These are phyloP conservation scores for Protosalanx chinensis DNA, from an alignment of 2,797 vertebrate species.

Conservation along the genomic window DNA sequence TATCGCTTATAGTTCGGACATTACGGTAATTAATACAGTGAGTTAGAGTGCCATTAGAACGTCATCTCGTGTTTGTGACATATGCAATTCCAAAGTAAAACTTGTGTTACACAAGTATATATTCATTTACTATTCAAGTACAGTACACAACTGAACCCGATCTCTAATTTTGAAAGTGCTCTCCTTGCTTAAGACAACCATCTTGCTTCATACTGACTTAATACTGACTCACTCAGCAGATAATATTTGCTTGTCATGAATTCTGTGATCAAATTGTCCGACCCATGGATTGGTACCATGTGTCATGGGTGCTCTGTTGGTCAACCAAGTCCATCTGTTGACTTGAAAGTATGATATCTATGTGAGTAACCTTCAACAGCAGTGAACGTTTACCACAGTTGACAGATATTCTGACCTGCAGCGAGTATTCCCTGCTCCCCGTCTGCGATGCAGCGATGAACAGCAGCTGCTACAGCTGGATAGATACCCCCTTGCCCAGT, in stretches of 20 bases:
- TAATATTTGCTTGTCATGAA: not conserved
- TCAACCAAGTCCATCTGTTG: not conserved
- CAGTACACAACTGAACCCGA: not conserved
- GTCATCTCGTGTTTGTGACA: not conserved
- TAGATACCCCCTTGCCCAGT: constrained; percentile 75
- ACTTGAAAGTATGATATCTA: not conserved
- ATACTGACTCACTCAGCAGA: not conserved
- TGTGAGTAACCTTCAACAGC: constrained; percentile 66
- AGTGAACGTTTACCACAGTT: constrained; percentile 99
- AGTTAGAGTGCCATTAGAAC: no score
- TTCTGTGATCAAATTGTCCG: not conserved
- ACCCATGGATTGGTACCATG: not conserved
- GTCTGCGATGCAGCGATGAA: constrained; percentile 86
- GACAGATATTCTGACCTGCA: constrained; percentile 91
- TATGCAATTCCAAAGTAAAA: constrained; percentile 1
- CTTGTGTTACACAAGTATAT: no score
- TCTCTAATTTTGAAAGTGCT: not conserved
- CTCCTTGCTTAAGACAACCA: no score
- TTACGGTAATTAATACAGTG: no score
- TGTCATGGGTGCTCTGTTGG: not conserved
- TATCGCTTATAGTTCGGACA: no score
- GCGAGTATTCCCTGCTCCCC: constrained; percentile 80
- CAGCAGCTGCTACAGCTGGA: constrained; percentile 83
- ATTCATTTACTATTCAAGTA: no score
- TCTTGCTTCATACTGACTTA: not conserved